Evolutionary conservation across 2,888 invertebrate species (phyloP).

Genomic region (Agonopterix subpropinquella): DNA sequence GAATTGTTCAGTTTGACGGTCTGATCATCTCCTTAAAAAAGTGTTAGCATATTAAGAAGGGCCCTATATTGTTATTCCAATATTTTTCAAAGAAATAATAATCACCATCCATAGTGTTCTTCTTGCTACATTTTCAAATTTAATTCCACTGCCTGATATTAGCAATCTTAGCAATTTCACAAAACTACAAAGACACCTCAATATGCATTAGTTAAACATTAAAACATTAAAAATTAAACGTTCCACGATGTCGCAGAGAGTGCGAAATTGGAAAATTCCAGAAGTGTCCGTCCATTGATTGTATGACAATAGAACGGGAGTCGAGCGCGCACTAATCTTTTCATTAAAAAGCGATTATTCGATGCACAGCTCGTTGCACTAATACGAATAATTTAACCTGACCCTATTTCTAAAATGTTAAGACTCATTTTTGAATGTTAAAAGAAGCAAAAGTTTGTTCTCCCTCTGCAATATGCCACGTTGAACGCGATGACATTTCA

Average conservation of each 20-base stretch:
- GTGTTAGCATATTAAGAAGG: too few relatives aligned
- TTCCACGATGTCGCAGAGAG: conserved; percentile 31
- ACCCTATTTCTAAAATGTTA: conserved; percentile 22
- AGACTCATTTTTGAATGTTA: conserved; percentile 21
- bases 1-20: too few relatives aligned
- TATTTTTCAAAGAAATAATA: too few relatives aligned
- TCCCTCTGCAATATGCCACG: conserved; percentile 54
- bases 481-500: conserved; percentile 65
- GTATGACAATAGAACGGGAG: conserved; percentile 41
- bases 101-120: too few relatives aligned
- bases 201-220: too few relatives aligned
- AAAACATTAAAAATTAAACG: background rate
- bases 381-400: conserved; percentile 46
- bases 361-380: conserved; percentile 66
- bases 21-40: too few relatives aligned
- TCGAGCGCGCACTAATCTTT: conserved; percentile 65
- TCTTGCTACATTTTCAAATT: too few relatives aligned
- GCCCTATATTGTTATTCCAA: too few relatives aligned
- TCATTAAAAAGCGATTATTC: conserved; percentile 75
- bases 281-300: conserved; percentile 62
- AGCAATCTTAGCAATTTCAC: too few relatives aligned
- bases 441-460: conserved; percentile 12
- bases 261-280: conserved; percentile 65
- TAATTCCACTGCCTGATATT: too few relatives aligned
- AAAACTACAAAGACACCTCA: too few relatives aligned